These are phyloP conservation scores for Eutolmus rufibarbis DNA, from an alignment of 2,888 invertebrate genomes.

Conservation along the genomic window DNA sequence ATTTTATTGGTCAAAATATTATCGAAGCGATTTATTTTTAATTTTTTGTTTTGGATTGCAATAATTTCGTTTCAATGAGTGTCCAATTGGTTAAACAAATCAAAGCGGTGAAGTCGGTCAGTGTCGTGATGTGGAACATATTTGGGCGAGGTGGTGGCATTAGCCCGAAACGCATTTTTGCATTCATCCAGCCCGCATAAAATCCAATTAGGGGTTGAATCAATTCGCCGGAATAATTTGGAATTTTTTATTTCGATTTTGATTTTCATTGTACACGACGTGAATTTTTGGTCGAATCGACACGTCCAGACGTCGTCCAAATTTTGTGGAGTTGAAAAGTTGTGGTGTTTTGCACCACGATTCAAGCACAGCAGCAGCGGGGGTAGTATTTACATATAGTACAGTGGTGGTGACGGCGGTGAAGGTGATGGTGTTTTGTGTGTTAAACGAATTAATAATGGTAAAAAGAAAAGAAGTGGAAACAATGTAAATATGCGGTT, in stretches of 20 bases:
- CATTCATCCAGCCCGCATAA: background rate
- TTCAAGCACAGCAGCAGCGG: background rate
- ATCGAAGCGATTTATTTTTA: background rate
- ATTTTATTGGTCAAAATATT: background rate
- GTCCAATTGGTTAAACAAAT: background rate
- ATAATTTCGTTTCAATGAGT: background rate
- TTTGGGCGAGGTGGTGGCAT: background rate
- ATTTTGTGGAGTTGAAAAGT: background rate
- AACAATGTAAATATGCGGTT: constrained; percentile 2
- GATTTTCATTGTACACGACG: background rate
- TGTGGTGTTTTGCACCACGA: background rate
- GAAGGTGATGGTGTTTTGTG: background rate
- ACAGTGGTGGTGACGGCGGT: background rate
- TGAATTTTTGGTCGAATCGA: background rate
- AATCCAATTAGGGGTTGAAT: background rate
- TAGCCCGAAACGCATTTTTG: background rate
- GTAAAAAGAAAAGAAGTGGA: background rate
- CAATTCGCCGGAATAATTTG: background rate
- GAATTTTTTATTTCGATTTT: background rate
- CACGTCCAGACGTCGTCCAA: background rate
- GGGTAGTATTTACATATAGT: background rate
- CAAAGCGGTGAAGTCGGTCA: constrained; percentile 1
- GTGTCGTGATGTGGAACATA: background rate
- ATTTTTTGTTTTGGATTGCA: background rate
- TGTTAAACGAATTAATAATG: background rate